Conservation (phyloP, 2,113 vertebrate species). For the Tragelaphus strepsiceros region DNA sequence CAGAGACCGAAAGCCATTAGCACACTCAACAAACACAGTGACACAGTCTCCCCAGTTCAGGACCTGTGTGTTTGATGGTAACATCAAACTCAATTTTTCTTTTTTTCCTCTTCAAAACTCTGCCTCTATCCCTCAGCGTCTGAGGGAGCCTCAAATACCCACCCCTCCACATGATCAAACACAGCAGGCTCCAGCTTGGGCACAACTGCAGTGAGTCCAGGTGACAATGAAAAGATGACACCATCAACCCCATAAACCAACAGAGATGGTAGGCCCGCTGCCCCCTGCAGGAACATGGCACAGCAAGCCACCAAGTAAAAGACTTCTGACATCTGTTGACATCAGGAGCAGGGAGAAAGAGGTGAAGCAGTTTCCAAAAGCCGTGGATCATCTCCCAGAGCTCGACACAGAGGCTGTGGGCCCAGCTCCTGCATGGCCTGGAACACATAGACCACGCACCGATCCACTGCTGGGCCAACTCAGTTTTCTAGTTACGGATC, state of each 20-base stretch:
- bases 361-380: constrained; percentile 48
- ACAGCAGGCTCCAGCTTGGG: constrained; percentile 66
- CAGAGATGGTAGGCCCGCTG: constrained; percentile 79
- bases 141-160: constrained; percentile 46
- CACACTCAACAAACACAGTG: background rate
- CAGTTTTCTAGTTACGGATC: background rate
- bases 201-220: constrained; percentile 84
- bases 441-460: background rate
- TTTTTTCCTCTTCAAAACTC: background rate
- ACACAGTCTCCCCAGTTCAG: background rate
- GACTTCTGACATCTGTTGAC: constrained; percentile 78
- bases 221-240: constrained; percentile 79
- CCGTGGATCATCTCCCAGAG: constrained; percentile 33
- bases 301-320: constrained; percentile 76
- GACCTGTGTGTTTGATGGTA: background rate
- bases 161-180: constrained; percentile 60
- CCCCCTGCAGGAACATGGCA: constrained; percentile 76
- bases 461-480: rapidly evolving
- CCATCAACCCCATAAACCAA: constrained; percentile 78
- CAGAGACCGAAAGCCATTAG: background rate
- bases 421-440: rapidly evolving
- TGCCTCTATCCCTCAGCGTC: background rate
- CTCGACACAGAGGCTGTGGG: constrained; percentile 14
- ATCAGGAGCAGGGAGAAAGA: constrained; percentile 48
- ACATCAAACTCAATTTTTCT: background rate